Evolutionary conservation across 2,797 vertebrate genomes (phyloP).

Genomic region (Trachurus trachurus): DNA sequence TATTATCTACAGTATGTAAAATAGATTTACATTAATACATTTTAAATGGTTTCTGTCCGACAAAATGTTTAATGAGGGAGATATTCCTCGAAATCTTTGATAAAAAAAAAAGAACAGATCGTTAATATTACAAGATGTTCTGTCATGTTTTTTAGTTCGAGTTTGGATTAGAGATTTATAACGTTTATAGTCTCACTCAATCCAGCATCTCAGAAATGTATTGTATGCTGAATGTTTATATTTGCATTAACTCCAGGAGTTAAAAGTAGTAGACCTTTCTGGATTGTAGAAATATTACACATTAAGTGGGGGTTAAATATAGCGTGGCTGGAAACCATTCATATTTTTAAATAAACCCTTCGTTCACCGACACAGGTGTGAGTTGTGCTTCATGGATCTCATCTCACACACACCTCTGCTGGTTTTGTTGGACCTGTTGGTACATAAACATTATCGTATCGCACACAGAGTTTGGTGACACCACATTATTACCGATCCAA

Average conservation of each 20-base stretch:
- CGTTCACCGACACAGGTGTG: too few species aligned
- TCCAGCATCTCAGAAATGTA: neutral
- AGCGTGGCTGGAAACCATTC: too few species aligned
- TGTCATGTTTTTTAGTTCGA: neutral
- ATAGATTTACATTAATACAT: too few species aligned
- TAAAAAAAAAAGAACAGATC: too few species aligned
- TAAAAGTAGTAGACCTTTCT: neutral
- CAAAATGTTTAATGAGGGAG: neutral
- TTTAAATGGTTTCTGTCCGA: too few species aligned
- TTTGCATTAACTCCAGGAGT: neutral
- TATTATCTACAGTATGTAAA: too few species aligned
- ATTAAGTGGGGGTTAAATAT: too few species aligned
- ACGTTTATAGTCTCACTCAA: neutral
- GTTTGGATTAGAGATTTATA: neutral
- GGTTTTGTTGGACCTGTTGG: neutral
- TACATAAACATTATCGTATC: too few species aligned
- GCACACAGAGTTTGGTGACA: too few species aligned
- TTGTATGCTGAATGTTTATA: neutral
- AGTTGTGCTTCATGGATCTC: neutral
- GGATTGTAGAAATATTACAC: too few species aligned
- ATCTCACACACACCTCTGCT: neutral
- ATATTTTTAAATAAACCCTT: too few species aligned
- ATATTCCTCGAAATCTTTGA: neutral
- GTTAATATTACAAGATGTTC: neutral
- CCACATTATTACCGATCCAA: too few species aligned